Evolutionary conservation across 2,797 vertebrate genomes (phyloP), one percentile per base, ranked within the genome.

Genomic region (Thaleichthys pacificus): DNA sequence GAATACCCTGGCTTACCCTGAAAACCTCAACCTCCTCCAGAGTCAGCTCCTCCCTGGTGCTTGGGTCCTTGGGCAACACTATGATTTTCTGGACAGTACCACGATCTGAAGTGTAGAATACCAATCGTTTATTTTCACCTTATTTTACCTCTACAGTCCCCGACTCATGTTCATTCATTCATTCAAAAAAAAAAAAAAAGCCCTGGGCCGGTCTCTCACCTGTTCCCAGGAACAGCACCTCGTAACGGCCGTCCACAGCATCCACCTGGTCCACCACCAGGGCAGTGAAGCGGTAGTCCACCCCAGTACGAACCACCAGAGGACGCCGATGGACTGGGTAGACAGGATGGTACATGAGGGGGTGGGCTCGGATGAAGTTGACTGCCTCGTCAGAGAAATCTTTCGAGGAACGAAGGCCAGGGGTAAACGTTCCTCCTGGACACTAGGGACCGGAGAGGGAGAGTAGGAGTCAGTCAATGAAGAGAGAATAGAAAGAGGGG

Each of bases 1-100:
- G 6, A 56, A 17, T 17, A 1, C 56, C 32, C 22, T 11, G 32
- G 79, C 88, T 68, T 91, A 96, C 95, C 88, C 93, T 88, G 76
- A 96, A 96, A 54, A 95, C 92, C 77, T 96, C 94, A 66, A 95
- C 94, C 80, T 95, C 95, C 82, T 96, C 95, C 30, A 96, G 85
- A 0, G 91, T 95, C 76, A 96, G 89, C 60, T 95, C 94, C 82
- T 95, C 95, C 85, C 91, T 88, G 80, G 75, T 92, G 14, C 89
- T 91, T 0, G 90, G 90, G 66, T 94, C 94, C 70, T 94, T 94
- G 0, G 94, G 95, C 72, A 95, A 75, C 68, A 96, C 94, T 5
- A 95, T 94, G 6, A 95, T 91, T 72, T 96, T 96, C 66, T 96
- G 95, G 42, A 96, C 92, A 0, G 95, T 96, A 17, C 95, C 95